Evolutionary conservation across 2,797 vertebrate genomes (phyloP).

Genomic region (Vultur gryphus): DNA sequence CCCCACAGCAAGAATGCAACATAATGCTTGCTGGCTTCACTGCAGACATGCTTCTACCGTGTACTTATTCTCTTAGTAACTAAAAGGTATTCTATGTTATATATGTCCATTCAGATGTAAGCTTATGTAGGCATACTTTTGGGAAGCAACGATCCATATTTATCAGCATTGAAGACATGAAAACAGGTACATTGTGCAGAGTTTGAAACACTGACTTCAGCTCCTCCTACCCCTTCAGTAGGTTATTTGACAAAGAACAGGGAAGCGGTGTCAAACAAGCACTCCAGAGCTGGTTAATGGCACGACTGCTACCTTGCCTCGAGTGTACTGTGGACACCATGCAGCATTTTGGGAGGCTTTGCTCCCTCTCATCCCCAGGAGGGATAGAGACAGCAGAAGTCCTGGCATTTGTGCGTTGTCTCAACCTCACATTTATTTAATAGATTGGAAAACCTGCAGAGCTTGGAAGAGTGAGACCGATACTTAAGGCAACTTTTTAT

Average conservation of each 20-base stretch:
- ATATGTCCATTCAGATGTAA: neutral
- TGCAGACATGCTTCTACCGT: neutral
- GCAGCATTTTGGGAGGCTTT: neutral
- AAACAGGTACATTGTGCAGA: neutral
- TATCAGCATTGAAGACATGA: neutral
- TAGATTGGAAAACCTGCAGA: neutral
- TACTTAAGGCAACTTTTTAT: neutral
- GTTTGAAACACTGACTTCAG: neutral
- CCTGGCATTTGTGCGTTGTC: neutral
- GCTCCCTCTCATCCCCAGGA: neutral
- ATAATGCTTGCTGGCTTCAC: neutral
- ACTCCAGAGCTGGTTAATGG: neutral
- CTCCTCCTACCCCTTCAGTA: neutral
- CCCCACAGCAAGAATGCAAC: neutral
- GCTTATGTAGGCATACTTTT: neutral
- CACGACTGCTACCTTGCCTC: neutral
- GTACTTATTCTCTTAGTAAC: neutral
- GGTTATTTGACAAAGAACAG: neutral
- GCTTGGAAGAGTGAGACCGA: neutral
- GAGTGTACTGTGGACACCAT: rapidly evolving
- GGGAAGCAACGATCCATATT: neutral
- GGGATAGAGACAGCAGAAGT: neutral
- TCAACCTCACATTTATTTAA: neutral
- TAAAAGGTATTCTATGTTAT: neutral
- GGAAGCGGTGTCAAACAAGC: neutral